phyloP scores from a whole-genome alignment of 53 echinoderm and acorn worm species.

The Paelopatides confundens region DNA sequence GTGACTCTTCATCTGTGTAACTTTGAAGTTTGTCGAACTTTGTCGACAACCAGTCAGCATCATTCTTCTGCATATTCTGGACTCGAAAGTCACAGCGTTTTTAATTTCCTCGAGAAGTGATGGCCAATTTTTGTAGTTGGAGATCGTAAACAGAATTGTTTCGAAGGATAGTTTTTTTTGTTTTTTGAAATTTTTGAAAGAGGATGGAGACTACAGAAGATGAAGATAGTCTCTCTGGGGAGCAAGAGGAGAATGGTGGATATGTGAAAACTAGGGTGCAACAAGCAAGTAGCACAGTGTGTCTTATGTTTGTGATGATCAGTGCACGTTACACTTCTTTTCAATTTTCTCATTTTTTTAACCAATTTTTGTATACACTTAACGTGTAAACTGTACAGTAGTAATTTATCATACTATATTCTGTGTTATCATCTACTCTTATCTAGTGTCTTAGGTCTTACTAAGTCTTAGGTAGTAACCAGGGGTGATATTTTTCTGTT shows the following conservation, averaged over 20 bases:
- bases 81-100: no score
- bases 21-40: no score
- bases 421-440: no score
- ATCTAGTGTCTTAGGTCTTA: no score
- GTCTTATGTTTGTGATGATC: conserved; percentile 18
- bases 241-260: conserved; percentile 10
- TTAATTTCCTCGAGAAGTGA: no score
- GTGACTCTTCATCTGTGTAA: background rate
- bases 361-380: background rate
- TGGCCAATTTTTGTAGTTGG: no score
- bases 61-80: no score
- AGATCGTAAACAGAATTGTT: conserved; percentile 36
- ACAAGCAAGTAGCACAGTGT: conserved; percentile 76
- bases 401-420: no score
- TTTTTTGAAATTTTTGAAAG: background rate
- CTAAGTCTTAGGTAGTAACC: no score
- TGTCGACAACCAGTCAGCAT: background rate
- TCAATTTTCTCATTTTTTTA: background rate
- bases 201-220: conserved; percentile 52
- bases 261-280: conserved; percentile 68
- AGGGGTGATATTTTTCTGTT: no score
- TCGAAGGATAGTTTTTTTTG: background rate
- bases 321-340: no score
- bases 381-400: no score
- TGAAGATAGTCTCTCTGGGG: conserved; percentile 53